These are phyloP conservation scores for Narcine bancroftii DNA, from an alignment of 2,113 vertebrate genomes.

Conservation along the genomic window DNA sequence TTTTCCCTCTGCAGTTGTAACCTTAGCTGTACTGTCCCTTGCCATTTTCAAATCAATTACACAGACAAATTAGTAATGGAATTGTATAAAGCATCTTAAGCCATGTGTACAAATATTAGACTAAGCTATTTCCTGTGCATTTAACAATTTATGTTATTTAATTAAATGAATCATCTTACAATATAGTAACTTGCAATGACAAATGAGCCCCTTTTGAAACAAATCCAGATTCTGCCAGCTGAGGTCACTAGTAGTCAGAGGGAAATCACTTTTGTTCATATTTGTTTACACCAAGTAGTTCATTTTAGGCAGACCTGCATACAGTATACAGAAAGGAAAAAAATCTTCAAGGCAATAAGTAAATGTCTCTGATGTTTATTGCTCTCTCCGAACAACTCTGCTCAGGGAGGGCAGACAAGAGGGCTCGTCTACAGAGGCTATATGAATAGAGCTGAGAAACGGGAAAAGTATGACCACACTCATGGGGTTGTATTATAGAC, in stretches of 20 bases:
- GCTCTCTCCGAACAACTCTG: background rate
- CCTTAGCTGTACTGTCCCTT: too few relatives aligned
- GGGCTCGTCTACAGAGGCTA: too few relatives aligned
- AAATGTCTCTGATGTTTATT: background rate
- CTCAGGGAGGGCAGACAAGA: too few relatives aligned
- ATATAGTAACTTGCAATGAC: background rate
- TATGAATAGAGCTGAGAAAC: too few relatives aligned
- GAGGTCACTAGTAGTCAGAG: background rate
- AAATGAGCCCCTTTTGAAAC: background rate
- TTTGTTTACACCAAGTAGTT: background rate
- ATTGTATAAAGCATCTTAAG: background rate
- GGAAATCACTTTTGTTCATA: background rate
- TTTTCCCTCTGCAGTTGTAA: too few relatives aligned
- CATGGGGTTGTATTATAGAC: too few relatives aligned
- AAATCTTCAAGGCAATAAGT: background rate
- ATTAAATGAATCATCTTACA: background rate
- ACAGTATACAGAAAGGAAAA: background rate
- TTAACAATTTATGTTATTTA: background rate
- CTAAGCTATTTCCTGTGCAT: background rate
- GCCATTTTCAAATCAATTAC: background rate
- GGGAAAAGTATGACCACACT: too few relatives aligned
- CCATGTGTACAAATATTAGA: background rate
- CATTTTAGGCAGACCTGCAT: too few relatives aligned
- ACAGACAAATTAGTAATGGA: background rate
- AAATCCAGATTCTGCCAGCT: conserved; percentile 15